Conservation (phyloP, 1,140 invertebrate genomes). For the Drosophila carrolli region DNA sequence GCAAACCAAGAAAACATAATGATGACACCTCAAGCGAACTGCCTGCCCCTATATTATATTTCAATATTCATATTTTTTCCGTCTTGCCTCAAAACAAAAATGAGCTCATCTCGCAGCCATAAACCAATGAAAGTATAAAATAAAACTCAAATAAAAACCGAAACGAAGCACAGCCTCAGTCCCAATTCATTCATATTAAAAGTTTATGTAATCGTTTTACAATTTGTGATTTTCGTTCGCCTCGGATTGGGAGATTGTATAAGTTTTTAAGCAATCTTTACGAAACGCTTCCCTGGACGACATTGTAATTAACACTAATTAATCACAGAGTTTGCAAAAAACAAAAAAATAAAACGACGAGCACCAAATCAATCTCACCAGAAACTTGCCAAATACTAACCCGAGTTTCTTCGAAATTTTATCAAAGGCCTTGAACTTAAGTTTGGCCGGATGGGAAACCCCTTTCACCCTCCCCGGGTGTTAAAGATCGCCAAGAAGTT, state of each 20-base stretch:
- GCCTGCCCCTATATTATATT: constrained; percentile 69
- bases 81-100: constrained; percentile 56
- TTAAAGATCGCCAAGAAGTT: constrained; percentile 26
- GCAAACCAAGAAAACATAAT: constrained; percentile 31
- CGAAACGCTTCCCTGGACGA: constrained; percentile 52
- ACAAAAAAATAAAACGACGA: constrained; percentile 26
- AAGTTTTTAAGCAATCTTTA: constrained; percentile 32
- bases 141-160: constrained; percentile 20
- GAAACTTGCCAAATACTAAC: constrained; percentile 24
- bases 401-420: constrained; percentile 23
- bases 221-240: constrained; percentile 53
- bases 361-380: constrained; percentile 49
- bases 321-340: constrained; percentile 60
- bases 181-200: constrained; percentile 52
- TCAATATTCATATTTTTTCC: constrained; percentile 54
- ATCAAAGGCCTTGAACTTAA: constrained; percentile 63
- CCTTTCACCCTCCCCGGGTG: neutral
- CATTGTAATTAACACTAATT: constrained; percentile 79
- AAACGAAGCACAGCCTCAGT: constrained; percentile 17
- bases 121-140: constrained; percentile 18
- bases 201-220: constrained; percentile 73
- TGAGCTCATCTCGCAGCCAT: constrained; percentile 66
- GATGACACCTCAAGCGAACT: constrained; percentile 34
- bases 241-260: constrained; percentile 28
- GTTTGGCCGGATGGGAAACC: constrained; percentile 26